Evolutionary conservation across 2,888 invertebrate species (phyloP).

Genomic region (Callimorpha dominula): DNA sequence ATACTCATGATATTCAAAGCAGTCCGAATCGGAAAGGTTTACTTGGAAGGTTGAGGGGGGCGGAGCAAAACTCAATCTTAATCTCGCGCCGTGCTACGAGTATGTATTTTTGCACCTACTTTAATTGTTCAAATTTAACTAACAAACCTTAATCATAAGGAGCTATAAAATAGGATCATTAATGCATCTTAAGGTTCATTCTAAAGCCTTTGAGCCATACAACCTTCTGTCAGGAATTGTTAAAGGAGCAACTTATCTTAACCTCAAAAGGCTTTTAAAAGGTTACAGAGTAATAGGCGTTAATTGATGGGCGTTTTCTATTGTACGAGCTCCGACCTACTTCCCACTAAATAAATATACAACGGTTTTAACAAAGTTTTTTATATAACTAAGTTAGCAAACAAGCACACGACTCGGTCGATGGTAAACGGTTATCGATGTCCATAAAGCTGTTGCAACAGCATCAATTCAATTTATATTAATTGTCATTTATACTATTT

Average conservation of each 20-base stretch:
- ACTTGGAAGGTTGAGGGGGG: no score
- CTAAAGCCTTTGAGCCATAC: not conserved
- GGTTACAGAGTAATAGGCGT: not conserved
- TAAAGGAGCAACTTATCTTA: slow-evolving; percentile 2
- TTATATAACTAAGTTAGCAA: not conserved
- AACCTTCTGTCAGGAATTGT: slow-evolving; percentile 9
- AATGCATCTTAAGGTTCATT: not conserved
- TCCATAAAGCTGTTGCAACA: not conserved
- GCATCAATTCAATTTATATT: not conserved
- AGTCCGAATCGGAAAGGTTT: no score
- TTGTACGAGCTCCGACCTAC: not conserved
- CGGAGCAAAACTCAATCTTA: no score
- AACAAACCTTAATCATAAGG: not conserved
- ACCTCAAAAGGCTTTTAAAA: slow-evolving; percentile 6
- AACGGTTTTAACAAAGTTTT: no score
- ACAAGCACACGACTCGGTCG: not conserved
- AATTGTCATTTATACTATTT: not conserved
- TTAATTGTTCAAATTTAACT: not conserved
- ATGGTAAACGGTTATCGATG: not conserved
- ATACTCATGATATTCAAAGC: no score
- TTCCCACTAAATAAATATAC: not conserved
- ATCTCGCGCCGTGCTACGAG: no score
- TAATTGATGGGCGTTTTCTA: slow-evolving; percentile 3
- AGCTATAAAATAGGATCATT: not conserved
- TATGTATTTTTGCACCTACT: no score